These are phyloP conservation scores for Anoncus sp. DNA, from an alignment of 2,888 invertebrate species.

Conservation along the genomic window DNA sequence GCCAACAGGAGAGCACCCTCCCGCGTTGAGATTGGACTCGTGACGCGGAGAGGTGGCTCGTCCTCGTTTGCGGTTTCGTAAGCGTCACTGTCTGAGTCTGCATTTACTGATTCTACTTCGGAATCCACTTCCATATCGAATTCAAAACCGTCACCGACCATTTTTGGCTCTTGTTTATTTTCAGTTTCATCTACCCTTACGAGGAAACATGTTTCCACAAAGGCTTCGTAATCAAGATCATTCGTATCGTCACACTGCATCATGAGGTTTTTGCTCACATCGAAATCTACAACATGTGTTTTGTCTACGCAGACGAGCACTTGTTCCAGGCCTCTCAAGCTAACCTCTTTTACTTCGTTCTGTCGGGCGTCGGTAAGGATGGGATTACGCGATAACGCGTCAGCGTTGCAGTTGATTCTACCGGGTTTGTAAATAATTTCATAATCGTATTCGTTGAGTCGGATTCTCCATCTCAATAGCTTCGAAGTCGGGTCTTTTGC, in stretches of 20 bases:
- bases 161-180: not conserved
- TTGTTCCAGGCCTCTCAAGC: constrained; percentile 27
- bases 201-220: constrained; percentile 34
- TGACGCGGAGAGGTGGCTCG: constrained; percentile 16
- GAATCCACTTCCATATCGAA: constrained; percentile 30
- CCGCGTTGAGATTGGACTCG: constrained; percentile 2
- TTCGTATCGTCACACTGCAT: not conserved
- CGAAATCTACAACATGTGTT: constrained; percentile 43
- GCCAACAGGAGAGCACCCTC: constrained; percentile 25
- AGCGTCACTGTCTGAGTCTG: constrained; percentile 34
- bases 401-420: too few species aligned
- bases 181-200: not conserved
- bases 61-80: constrained; percentile 49
- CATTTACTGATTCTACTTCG: not conserved
- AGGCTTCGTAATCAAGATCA: constrained; percentile 18
- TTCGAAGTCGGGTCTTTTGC: too few species aligned
- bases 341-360: constrained; percentile 17
- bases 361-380: constrained; percentile 49
- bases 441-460: too few species aligned
- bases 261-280: constrained; percentile 31
- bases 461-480: too few species aligned
- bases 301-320: constrained; percentile 45
- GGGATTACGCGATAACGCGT: constrained; percentile 49
- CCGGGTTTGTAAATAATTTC: too few species aligned
- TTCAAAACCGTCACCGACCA: constrained; percentile 31